A percentile compares a stretch with the other conserved stretches of the same genome.
These are phyloP conservation scores for Torymus auratus DNA, from an alignment of 2,888 invertebrate species.

Conservation along the genomic window DNA sequence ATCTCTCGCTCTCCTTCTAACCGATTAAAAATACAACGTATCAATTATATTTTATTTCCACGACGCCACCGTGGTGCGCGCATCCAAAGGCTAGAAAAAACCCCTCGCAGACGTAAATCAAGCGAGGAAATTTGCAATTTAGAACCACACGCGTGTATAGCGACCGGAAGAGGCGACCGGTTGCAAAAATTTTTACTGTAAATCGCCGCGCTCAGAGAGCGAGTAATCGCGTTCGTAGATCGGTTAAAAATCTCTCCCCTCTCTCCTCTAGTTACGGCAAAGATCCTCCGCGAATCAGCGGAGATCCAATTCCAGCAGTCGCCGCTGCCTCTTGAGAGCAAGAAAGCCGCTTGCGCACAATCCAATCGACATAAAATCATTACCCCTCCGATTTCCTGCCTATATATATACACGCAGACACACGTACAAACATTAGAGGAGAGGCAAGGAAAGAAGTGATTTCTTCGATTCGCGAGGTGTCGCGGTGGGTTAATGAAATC, in stretches of 20 bases:
- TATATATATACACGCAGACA: too few species aligned
- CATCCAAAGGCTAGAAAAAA: neutral
- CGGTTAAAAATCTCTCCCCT: conserved; percentile 13
- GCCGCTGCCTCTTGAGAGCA: conserved; percentile 1
- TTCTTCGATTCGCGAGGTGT: neutral
- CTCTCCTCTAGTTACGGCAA: conserved; percentile 25
- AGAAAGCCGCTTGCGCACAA: conserved; percentile 23
- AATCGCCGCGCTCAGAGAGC: conserved; percentile 18
- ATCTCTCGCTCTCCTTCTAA: too few species aligned
- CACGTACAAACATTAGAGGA: conserved; percentile 29
- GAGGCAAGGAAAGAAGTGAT: neutral
- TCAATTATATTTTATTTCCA: conserved; percentile 13
- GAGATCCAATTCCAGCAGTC: conserved; percentile 32
- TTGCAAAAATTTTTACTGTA: conserved; percentile 50
- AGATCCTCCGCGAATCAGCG: conserved; percentile 41
- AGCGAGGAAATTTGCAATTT: conserved; percentile 40
- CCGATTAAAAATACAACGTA: conserved; percentile 21
- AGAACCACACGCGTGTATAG: neutral
- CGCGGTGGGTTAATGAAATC: neutral
- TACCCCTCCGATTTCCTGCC: neutral
- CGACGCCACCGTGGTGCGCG: neutral
- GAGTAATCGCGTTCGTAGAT: conserved; percentile 2
- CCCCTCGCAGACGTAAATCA: conserved; percentile 17
- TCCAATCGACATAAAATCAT: conserved; percentile 49
- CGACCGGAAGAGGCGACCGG: conserved; percentile 14